phyloP scores from a whole-genome alignment of 2,797 vertebrate genomes.

The Okamejei kenojei region DNA sequence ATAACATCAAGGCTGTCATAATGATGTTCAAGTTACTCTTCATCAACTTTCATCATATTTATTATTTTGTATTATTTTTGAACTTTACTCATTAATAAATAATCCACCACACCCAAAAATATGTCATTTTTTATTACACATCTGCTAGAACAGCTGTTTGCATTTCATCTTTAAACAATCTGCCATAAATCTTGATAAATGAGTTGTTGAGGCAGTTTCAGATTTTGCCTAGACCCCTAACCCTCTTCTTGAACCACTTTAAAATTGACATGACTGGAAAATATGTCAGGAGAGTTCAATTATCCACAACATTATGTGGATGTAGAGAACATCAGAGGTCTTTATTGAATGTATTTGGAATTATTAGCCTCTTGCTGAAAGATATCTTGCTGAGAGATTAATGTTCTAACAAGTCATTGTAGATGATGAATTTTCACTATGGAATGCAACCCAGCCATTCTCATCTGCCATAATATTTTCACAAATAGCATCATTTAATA shows the following conservation, averaged over 20 bases:
- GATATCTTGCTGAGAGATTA: background rate
- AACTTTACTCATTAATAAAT: background rate
- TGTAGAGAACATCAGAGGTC: background rate
- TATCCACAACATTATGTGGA: background rate
- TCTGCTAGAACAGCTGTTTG: background rate
- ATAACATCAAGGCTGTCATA: background rate
- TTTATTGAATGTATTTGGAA: background rate
- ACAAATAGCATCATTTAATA: background rate
- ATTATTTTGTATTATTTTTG: background rate
- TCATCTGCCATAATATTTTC: background rate
- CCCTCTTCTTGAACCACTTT: background rate
- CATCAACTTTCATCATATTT: background rate
- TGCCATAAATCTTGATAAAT: slow-evolving; percentile 8
- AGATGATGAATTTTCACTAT: background rate
- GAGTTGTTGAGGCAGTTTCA: background rate
- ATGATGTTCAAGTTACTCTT: background rate
- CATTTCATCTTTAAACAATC: background rate
- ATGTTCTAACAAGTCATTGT: background rate
- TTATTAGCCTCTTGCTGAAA: slow-evolving; percentile 30
- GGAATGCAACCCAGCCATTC: background rate
- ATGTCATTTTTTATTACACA: background rate
- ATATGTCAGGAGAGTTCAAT: background rate
- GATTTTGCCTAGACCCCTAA: background rate
- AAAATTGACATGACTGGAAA: background rate
- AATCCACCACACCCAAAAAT: background rate